Percentiles rank a stretch among this genome's conserved stretches.
Conservation (phyloP, 2,888 invertebrate species). For the Neoascia interrupta region DNA sequence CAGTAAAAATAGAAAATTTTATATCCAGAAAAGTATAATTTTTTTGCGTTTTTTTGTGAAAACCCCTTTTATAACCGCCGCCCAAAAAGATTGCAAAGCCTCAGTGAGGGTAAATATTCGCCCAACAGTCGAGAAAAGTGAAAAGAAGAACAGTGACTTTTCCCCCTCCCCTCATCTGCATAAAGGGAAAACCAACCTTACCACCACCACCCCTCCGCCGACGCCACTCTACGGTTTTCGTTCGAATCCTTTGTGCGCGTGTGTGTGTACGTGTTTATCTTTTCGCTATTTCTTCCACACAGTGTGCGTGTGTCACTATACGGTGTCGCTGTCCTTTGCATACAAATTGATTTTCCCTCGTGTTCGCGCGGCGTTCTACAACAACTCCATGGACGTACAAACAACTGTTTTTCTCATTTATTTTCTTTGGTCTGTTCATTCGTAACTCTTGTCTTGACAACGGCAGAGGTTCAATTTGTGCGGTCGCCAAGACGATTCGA, state of each 20-base stretch:
- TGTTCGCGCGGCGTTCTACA: slow-evolving; percentile 22
- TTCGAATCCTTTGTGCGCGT: slow-evolving; percentile 31
- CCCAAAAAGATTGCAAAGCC: too few species aligned
- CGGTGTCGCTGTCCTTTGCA: slow-evolving; percentile 51
- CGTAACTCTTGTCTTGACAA: slow-evolving; percentile 23
- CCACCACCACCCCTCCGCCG: slow-evolving; percentile 14
- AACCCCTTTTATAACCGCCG: not conserved
- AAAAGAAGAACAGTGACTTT: slow-evolving; percentile 17
- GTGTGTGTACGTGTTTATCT: slow-evolving; percentile 27
- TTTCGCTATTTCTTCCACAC: not conserved
- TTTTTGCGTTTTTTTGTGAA: slow-evolving; percentile 2
- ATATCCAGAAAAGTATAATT: slow-evolving; percentile 3
- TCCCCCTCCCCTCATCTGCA: slow-evolving; percentile 44
- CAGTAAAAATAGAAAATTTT: slow-evolving; percentile 12
- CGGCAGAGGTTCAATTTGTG: not conserved
- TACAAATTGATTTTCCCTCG: slow-evolving; percentile 62
- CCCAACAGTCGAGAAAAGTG: not conserved
- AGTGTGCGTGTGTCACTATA: slow-evolving; percentile 18
- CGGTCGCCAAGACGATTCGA: not conserved
- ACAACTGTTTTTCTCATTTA: slow-evolving; percentile 19
- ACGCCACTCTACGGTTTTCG: not conserved
- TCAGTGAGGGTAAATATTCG: not conserved
- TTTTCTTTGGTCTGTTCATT: slow-evolving; percentile 20
- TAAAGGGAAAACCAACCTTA: slow-evolving; percentile 16
- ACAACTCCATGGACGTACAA: not conserved